Evolutionary conservation across 2,888 invertebrate genomes (phyloP).

Genomic region (Drosophila tanythrix): DNA sequence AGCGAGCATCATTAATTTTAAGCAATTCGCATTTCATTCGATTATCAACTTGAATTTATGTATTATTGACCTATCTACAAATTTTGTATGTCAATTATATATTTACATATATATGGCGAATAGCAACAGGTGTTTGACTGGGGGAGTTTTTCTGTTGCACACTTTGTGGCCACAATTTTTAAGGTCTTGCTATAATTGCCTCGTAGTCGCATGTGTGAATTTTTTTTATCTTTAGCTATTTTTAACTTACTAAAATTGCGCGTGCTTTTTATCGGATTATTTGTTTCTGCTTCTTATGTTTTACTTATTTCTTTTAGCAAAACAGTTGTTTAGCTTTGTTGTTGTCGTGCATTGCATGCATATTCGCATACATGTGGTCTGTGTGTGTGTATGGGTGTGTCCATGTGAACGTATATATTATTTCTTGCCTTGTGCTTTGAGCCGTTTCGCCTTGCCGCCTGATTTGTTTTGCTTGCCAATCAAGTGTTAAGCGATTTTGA

Average conservation of each 20-base stretch:
- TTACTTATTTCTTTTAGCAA: constrained; percentile 5
- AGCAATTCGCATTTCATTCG: neutral
- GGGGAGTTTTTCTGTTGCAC: neutral
- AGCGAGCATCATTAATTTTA: constrained; percentile 14
- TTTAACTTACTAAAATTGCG: constrained; percentile 39
- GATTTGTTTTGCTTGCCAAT: constrained; percentile 55
- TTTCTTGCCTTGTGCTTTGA: constrained; percentile 37
- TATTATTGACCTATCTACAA: neutral
- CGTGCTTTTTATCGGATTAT: constrained; percentile 23
- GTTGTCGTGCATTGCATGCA: constrained; percentile 15
- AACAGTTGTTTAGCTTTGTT: constrained; percentile 27
- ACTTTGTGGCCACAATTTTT: constrained; percentile 31
- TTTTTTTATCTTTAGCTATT: constrained; percentile 29
- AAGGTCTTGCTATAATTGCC: constrained; percentile 54
- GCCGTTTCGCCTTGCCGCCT: constrained; percentile 45
- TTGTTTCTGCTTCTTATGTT: constrained; percentile 11
- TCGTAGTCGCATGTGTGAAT: constrained; percentile 38
- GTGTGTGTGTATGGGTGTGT: neutral
- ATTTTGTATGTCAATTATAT: neutral
- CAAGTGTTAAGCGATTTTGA: constrained; percentile 42
- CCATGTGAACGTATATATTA: neutral
- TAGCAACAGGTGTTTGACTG: constrained; percentile 12
- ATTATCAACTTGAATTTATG: constrained; percentile 1
- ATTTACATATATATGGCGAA: neutral
- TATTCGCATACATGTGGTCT: constrained; percentile 1